These are phyloP conservation scores for Chlorodrepanis virens DNA, from an alignment of 2,113 vertebrate species.

Conservation along the genomic window DNA sequence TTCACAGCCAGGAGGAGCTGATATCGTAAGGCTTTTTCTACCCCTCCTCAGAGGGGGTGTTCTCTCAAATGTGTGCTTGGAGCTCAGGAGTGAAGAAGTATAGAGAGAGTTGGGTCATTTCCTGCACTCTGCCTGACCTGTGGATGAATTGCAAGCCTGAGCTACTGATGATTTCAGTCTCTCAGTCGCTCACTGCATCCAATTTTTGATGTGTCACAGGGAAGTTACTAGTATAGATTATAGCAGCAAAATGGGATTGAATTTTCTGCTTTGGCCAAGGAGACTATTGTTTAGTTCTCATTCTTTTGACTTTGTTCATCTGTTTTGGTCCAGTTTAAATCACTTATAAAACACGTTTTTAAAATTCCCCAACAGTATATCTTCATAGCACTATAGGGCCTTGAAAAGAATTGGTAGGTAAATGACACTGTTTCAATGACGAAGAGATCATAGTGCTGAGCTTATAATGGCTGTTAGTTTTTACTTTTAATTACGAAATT, in stretches of 20 bases:
- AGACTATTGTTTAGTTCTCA: neutral
- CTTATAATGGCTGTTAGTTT: neutral
- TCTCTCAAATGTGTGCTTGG: neutral
- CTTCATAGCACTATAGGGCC: neutral
- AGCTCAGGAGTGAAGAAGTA: neutral
- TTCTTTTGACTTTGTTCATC: neutral
- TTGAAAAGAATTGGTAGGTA: neutral
- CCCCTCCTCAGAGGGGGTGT: neutral
- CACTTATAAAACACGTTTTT: neutral
- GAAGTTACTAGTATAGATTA: conserved; percentile 20
- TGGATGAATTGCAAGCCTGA: conserved; percentile 16
- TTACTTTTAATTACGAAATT: neutral
- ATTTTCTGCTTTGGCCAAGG: neutral
- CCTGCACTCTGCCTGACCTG: conserved; percentile 18
- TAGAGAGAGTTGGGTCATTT: neutral
- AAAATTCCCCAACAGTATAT: neutral
- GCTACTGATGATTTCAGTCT: neutral
- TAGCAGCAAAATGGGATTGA: neutral
- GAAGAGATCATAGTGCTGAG: neutral
- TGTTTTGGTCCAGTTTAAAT: neutral
- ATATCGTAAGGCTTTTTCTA: neutral
- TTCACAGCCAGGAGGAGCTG: neutral
- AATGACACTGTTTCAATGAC: neutral
- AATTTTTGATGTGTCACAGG: conserved; percentile 8
- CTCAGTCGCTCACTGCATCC: neutral